These are phyloP conservation scores for Apis mellifera DNA, from an alignment of 1,140 invertebrate genomes.

Conservation along the genomic window Amel_HAv3.1 CM009931.2:27035501-27036000, in stretches of 20 bases:
- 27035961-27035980: slow-evolving; percentile 60
- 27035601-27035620: slow-evolving; percentile 35
- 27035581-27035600: slow-evolving; percentile 11
- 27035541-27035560: too few relatives aligned
- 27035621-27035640: slow-evolving; percentile 58
- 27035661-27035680: slow-evolving; percentile 73
- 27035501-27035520: too few relatives aligned
- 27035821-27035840: slow-evolving; percentile 60
- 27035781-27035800: slow-evolving; percentile 18
- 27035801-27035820: slow-evolving; percentile 69
- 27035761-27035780: background rate
- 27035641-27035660: slow-evolving; percentile 73
- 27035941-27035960: slow-evolving; percentile 75
- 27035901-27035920: slow-evolving; percentile 53
- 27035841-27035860: background rate
- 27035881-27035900: slow-evolving; percentile 49
- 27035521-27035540: too few relatives aligned
- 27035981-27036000: slow-evolving; percentile 66
- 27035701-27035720: slow-evolving; percentile 54
- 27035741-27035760: slow-evolving; percentile 11
- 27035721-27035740: slow-evolving; percentile 50
- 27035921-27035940: slow-evolving; percentile 65
- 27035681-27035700: slow-evolving; percentile 72
- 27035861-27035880: background rate
- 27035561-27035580: background rate